These are phyloP conservation scores for Eueremaeus valkanovi DNA, from an alignment of 2,888 invertebrate species.

Conservation along the genomic window DNA sequence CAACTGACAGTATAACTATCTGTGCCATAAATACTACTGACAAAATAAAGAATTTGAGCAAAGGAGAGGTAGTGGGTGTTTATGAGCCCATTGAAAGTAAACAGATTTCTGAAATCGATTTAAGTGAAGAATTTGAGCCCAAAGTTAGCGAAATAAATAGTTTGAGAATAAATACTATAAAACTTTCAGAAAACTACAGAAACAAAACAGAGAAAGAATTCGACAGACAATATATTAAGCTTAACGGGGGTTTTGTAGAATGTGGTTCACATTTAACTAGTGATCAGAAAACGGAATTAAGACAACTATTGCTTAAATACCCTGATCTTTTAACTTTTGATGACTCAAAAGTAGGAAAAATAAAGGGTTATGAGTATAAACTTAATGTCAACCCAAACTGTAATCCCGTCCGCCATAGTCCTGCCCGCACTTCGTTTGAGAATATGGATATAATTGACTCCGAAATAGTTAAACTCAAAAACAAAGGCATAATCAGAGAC, in stretches of 20 bases:
- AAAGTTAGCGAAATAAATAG: not conserved
- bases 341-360: not conserved
- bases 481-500: not conserved
- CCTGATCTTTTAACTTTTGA: not conserved
- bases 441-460: not conserved
- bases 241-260: not conserved
- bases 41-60: too few species aligned
- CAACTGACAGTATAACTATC: too few species aligned
- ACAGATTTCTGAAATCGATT: not conserved
- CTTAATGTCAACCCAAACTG: not conserved
- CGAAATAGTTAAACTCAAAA: not conserved
- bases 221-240: not conserved
- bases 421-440: constrained; percentile 14
- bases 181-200: not conserved
- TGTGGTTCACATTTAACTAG: not conserved
- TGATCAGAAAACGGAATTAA: not conserved
- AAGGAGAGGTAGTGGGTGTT: too few species aligned
- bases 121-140: not conserved
- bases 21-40: too few species aligned
- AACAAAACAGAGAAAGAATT: not conserved
- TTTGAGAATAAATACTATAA: not conserved
- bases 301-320: not conserved
- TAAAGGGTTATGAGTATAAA: not conserved
- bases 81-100: not conserved
- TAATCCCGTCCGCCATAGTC: not conserved